Evolutionary conservation across 1,140 invertebrate genomes (phyloP).

Genomic region (Saxidomus purpurata): DNA sequence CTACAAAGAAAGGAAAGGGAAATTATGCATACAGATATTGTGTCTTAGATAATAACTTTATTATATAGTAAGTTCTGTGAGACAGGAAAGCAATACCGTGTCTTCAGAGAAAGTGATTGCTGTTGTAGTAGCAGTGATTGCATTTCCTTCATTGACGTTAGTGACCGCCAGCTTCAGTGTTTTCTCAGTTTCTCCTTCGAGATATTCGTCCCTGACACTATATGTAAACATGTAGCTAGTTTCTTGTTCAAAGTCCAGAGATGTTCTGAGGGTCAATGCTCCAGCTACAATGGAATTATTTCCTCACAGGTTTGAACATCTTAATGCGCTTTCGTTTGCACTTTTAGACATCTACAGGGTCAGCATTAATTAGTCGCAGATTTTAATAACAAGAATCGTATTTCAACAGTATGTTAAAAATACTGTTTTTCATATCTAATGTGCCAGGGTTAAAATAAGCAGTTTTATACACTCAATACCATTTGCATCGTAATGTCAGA

Average conservation of each 20-base stretch:
- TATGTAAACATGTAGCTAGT: slow-evolving; percentile 7
- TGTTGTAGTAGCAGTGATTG: background rate
- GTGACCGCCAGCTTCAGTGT: background rate
- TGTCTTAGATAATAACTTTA: too few species aligned
- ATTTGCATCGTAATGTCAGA: too few species aligned
- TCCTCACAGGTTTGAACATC: too few species aligned
- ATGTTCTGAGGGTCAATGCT: background rate
- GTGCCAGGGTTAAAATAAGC: too few species aligned
- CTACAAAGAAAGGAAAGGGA: too few species aligned
- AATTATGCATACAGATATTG: background rate
- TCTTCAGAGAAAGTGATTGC: background rate
- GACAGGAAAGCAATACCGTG: background rate
- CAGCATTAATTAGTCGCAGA: too few species aligned
- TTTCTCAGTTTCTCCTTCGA: background rate
- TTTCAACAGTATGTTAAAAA: too few species aligned
- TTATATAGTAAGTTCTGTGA: background rate
- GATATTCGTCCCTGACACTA: slow-evolving; percentile 11
- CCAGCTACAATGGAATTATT: slow-evolving; percentile 25
- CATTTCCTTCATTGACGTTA: slow-evolving; percentile 21
- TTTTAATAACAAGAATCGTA: too few species aligned
- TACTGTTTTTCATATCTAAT: too few species aligned
- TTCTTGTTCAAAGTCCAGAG: background rate
- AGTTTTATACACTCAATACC: too few species aligned
- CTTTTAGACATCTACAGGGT: too few species aligned
- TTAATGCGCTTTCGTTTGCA: too few species aligned